Percentiles rank a stretch among this genome's conserved stretches.
Conservation (phyloP, 2,888 invertebrate genomes). For the Escarpia spicata region DNA sequence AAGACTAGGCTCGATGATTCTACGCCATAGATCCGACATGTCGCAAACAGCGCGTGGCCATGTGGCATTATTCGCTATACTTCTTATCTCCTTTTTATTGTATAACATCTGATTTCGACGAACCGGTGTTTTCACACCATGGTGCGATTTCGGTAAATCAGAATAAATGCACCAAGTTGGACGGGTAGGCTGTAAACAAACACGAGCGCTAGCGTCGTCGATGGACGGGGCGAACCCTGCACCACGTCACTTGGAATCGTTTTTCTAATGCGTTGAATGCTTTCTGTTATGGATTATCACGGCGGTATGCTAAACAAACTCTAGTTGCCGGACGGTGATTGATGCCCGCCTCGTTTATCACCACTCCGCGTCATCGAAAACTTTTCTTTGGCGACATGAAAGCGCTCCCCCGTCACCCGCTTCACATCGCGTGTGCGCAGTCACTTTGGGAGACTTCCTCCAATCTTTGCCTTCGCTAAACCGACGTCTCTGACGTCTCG, state of each 20-base stretch:
- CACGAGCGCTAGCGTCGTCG: not conserved
- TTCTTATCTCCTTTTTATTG: not conserved
- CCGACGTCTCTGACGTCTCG: not conserved
- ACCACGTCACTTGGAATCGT: not conserved
- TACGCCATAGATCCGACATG: not conserved
- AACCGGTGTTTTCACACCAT: not conserved
- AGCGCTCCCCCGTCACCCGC: not conserved
- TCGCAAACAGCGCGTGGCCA: not conserved
- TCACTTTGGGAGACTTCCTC: not conserved
- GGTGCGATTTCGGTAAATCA: conserved; percentile 12
- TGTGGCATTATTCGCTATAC: not conserved
- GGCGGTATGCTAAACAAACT: conserved; percentile 3
- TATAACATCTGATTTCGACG: conserved; percentile 13
- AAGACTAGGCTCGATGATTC: not conserved
- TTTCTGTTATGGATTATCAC: conserved; percentile 16
- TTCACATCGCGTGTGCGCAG: not conserved
- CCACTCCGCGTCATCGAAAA: not conserved
- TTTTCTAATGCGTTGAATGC: conserved; percentile 6
- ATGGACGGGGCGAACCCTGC: not conserved
- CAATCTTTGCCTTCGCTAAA: not conserved
- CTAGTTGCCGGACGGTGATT: not conserved
- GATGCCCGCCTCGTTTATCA: conserved; percentile 1
- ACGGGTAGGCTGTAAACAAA: not conserved
- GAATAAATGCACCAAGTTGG: not conserved
- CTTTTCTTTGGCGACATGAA: not conserved